Base-by-base conservation (phyloP, 2,113 vertebrate genomes). In the Lucifuga dentata region DNA sequence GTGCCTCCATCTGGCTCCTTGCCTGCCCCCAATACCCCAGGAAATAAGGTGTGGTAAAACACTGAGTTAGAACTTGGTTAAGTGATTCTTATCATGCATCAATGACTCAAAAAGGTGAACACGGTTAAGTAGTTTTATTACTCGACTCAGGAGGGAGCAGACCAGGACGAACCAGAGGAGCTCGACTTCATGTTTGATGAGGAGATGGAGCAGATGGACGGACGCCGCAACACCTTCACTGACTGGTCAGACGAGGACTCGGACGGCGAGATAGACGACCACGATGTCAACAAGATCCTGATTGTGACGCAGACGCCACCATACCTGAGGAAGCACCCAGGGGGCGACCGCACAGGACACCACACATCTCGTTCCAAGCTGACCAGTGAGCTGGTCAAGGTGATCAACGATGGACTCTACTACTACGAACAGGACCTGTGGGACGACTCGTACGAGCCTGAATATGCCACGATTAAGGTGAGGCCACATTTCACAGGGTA, bases 391-490 rank as follows among this genome's bases (percentile, higher is more conserved):
- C 91, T 96, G 67, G 98, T 88, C 64, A 99, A 99, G 81, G 96
- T 97, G 40, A 99, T 99, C 87, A 99, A 98, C 0, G 97, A 99
- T 1, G 97, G 98, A 15, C 95, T 99, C 6, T 99, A 94, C 88
- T 99, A 99, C 93, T 99, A 99, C 0, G 98, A 99, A 64, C 94
- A 95, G 88, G 98, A 99, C 85, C 94, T 99, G 68, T 98, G 97
- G 97, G 95, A 97, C 0, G 97, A 98, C 89, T 94, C 93, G 36
- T 97, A 95, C 7, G 97, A 99, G 50, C 98, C 97, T 0, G 98
- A 99, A 76, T 99, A 99, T 65, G 98, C 98, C 0, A 96, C 95
- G 79, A 99, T 99, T 87, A 99, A 99, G 96, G 98, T 99, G 85
- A 94, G 93, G n/a, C n/a, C n/a, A n/a, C n/a, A n/a, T n/a, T n/a